Base-by-base conservation (phyloP, 2,797 vertebrate species). In the Phrynocephalus vlangalii region DNA sequence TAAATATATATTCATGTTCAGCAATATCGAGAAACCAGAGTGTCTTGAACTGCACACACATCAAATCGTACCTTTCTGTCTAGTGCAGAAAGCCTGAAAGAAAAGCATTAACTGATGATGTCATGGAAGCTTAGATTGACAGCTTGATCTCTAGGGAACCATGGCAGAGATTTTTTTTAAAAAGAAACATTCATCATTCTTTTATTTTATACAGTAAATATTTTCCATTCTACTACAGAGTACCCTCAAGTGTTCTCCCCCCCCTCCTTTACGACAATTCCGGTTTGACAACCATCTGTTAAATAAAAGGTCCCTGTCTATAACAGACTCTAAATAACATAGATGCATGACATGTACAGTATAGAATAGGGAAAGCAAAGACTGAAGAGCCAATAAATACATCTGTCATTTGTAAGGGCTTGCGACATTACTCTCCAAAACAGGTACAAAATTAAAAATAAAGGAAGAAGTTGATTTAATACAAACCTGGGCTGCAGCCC, bases 371-470 rank as follows among this genome's bases (percentile, higher is more conserved):
- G 10, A 79, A 26, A 20, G 28, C 73, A n/a, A 83, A 24, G 63
- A 38, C 16, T 18, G n/a, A 50, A 82, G 10, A 20, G 15, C n/a
- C 63, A 77, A 87, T 78, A 78, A 87, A 87, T 87, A 87, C 30
- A 78, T 28, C 82, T 82, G 44, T 70, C 48, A 76, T 83, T n/a
- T 83, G 30, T 44, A 50, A 86, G 52, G 30, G 73, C 3, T 16
- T 56, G 44, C 28, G 71, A 86, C 3, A 2, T 13, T 18, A 52
- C 33, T 30, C 63, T 28, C 18, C 15, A 18, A 44, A 87, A 56
- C 30, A 38, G 33, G 24, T 8, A 44, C 10, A 44, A 48, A 50
- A 38, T 50, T 30, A 63, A n/a, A 33, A 33, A 30, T 70, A 30
- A 38, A 71, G 15, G 38, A 11, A 28, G 73, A 33, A 26, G 33